These are phyloP conservation scores for Phania funesta DNA, from an alignment of 2,888 invertebrate species.

Conservation along the genomic window DNA sequence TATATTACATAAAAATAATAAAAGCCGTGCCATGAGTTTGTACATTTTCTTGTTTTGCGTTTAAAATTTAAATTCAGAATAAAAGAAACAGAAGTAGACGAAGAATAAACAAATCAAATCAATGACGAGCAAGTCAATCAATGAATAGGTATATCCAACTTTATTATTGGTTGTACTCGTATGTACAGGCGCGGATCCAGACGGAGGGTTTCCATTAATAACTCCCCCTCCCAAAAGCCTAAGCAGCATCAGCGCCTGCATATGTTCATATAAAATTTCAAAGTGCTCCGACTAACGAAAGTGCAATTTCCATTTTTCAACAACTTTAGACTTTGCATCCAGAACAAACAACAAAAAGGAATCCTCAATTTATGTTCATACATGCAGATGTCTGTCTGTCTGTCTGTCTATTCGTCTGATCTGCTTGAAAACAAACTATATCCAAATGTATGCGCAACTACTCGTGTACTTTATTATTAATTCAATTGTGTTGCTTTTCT, in stretches of 20 bases:
- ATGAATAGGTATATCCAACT: not conserved
- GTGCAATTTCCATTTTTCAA: not conserved
- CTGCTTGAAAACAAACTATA: not conserved
- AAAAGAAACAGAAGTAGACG: too few relatives aligned
- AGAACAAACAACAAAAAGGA: conserved; percentile 44
- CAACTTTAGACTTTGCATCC: conserved; percentile 43
- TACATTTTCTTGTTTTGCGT: conserved; percentile 31
- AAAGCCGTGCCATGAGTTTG: conserved; percentile 66
- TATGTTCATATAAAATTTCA: too few relatives aligned
- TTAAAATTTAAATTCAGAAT: conserved; percentile 25
- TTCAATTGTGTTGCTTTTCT: not conserved
- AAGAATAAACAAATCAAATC: conserved; percentile 17
- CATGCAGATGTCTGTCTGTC: too few relatives aligned
- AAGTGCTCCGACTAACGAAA: too few relatives aligned
- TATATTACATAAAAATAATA: conserved; percentile 29
- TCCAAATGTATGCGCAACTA: not conserved
- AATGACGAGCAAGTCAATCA: conserved; percentile 1
- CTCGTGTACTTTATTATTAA: not conserved
- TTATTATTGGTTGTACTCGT: too few relatives aligned
- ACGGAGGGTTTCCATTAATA: too few relatives aligned
- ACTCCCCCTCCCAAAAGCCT: too few relatives aligned
- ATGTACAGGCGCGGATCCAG: too few relatives aligned
- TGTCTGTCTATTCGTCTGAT: too few relatives aligned
- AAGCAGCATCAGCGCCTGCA: too few relatives aligned
- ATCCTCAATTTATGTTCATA: conserved; percentile 29